phyloP scores from a whole-genome alignment of 2,797 vertebrate genomes.

The Forpus xanthops region DNA sequence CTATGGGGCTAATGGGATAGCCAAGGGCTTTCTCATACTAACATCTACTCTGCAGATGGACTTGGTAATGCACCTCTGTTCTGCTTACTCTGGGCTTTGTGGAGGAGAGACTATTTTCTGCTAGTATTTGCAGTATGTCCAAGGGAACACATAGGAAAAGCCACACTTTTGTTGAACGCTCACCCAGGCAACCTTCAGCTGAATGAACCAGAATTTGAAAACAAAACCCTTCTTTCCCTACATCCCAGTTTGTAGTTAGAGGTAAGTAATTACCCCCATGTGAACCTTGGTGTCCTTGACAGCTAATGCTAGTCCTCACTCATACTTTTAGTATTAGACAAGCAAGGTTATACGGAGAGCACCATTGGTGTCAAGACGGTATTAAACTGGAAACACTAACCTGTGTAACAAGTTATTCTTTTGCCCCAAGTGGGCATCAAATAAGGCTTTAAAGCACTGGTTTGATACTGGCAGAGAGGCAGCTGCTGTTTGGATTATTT shows the following conservation, averaged over 20 bases:
- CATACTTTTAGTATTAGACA: background rate
- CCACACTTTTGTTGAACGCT: background rate
- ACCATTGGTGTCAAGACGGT: background rate
- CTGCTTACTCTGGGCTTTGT: background rate
- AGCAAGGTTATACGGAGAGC: background rate
- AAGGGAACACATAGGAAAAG: conserved; percentile 41
- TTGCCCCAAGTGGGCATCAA: background rate
- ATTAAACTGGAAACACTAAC: background rate
- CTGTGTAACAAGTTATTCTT: background rate
- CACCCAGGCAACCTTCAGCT: conserved; percentile 32
- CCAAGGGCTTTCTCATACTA: conserved; percentile 82
- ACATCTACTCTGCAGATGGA: conserved; percentile 91
- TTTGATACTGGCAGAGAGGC: background rate
- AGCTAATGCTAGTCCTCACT: background rate
- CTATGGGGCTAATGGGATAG: conserved; percentile 81
- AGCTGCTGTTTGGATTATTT: conserved; percentile 13
- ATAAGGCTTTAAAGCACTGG: background rate
- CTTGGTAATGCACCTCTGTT: conserved; percentile 80
- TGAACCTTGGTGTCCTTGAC: background rate
- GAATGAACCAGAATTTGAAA: conserved; percentile 18
- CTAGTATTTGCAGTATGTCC: background rate
- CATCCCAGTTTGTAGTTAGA: background rate
- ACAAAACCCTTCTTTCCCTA: background rate
- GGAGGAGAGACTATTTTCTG: conserved; percentile 34
- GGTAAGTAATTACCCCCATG: conserved; percentile 7